Percentiles rank a stretch among this genome's conserved stretches.
phyloP scores from a whole-genome alignment of 1,140 invertebrate species.

The Diorhabda carinulata region DNA sequence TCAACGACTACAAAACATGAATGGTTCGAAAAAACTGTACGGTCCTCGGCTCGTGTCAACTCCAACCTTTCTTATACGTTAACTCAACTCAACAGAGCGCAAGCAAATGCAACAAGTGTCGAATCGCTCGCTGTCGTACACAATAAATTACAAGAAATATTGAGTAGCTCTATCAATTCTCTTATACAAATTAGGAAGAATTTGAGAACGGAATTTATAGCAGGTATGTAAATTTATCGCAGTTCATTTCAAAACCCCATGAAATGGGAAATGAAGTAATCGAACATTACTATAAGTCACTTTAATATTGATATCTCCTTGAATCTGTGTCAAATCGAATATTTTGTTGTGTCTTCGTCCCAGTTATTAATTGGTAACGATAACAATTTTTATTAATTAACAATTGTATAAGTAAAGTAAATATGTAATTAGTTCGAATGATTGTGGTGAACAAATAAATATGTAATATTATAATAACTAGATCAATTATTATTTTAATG shows the following conservation, averaged over 20 bases:
- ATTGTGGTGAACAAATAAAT: too few relatives aligned
- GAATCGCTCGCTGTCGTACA: constrained; percentile 40
- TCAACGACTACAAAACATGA: constrained; percentile 38
- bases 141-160: constrained; percentile 42
- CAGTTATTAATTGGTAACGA: too few relatives aligned
- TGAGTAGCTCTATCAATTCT: constrained; percentile 43
- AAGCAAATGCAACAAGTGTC: constrained; percentile 32
- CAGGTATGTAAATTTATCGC: constrained; percentile 23
- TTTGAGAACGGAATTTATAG: constrained; percentile 40
- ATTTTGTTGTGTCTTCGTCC: too few relatives aligned
- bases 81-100: constrained; percentile 37
- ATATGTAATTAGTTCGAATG: too few relatives aligned
- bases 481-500: too few relatives aligned
- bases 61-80: constrained; percentile 39
- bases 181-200: constrained; percentile 43
- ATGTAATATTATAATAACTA: too few relatives aligned
- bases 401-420: too few relatives aligned
- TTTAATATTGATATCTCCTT: too few relatives aligned
- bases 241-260: background rate
- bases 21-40: constrained; percentile 43
- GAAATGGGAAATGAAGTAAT: too few relatives aligned
- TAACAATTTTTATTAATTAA: too few relatives aligned
- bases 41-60: constrained; percentile 38
- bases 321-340: too few relatives aligned
- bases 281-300: too few relatives aligned